Evolutionary conservation across 1,140 invertebrate species (phyloP).

Genomic region (Adelges cooleyi): DNA sequence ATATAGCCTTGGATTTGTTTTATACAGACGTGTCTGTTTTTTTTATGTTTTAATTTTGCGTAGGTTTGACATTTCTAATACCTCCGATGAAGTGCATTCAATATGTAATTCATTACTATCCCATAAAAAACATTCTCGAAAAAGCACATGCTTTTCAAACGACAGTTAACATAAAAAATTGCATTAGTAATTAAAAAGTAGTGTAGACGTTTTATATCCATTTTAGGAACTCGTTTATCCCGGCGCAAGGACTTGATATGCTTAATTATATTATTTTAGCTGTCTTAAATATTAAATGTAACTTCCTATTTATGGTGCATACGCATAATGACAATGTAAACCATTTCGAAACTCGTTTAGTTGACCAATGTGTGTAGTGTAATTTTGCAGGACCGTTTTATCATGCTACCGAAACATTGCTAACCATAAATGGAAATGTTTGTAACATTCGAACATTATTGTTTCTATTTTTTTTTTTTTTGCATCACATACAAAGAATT

Average conservation of each 20-base stretch:
- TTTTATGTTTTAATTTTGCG: not conserved
- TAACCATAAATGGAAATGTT: constrained; percentile 9
- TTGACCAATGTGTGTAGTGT: not conserved
- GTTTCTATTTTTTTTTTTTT: not conserved
- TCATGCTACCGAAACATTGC: not conserved
- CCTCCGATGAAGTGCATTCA: too few species aligned
- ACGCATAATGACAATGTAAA: not conserved
- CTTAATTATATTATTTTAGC: not conserved
- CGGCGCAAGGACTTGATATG: not conserved
- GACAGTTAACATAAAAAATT: not conserved
- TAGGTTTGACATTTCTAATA: not conserved
- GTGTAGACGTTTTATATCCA: not conserved
- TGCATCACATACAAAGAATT: not conserved
- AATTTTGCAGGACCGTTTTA: not conserved
- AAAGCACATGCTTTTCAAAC: too few species aligned
- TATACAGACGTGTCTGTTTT: not conserved
- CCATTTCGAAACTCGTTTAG: not conserved
- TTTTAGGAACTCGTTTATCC: not conserved
- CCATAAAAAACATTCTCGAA: too few species aligned
- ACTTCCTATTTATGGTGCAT: not conserved
- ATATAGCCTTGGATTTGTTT: constrained; percentile 16
- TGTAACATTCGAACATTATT: not conserved
- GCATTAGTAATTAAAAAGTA: not conserved
- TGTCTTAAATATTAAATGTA: not conserved
- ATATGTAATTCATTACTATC: too few species aligned